These are phyloP conservation scores for Pocillopora meandrina DNA, from an alignment of 92 coral and sea anemone genomes.

Conservation along the genomic window DNA sequence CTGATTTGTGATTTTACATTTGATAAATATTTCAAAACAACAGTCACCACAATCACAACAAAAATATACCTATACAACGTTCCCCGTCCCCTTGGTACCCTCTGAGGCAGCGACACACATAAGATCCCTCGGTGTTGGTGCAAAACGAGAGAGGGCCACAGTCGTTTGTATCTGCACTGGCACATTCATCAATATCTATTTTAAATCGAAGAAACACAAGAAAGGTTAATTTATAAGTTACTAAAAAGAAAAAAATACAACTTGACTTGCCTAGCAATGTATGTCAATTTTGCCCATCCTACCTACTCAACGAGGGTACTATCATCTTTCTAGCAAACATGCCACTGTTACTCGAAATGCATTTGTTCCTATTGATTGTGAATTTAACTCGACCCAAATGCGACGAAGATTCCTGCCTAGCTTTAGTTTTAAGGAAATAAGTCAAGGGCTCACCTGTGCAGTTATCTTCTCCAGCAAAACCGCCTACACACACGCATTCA, in stretches of 20 bases:
- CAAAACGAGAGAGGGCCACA: conserved; percentile 44
- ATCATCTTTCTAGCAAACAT: too few relatives aligned
- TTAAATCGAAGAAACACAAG: not conserved
- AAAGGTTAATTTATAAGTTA: not conserved
- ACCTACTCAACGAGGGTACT: too few relatives aligned
- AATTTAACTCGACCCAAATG: too few relatives aligned
- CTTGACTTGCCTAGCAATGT: too few relatives aligned
- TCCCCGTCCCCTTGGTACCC: conserved; percentile 55
- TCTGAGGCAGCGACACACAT: conserved; percentile 38
- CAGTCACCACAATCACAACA: not conserved
- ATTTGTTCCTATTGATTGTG: too few relatives aligned
- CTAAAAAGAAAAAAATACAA: not conserved
- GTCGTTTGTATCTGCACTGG: conserved; percentile 17
- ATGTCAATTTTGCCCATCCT: too few relatives aligned
- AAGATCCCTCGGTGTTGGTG: conserved; percentile 49
- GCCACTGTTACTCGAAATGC: too few relatives aligned
- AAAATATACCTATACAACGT: conserved; percentile 36
- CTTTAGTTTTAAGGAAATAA: too few relatives aligned
- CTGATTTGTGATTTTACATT: too few relatives aligned
- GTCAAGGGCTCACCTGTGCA: conserved; percentile 31
- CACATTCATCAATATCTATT: conserved; percentile 51
- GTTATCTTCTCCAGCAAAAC: conserved; percentile 47
- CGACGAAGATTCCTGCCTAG: too few relatives aligned
- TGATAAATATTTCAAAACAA: not conserved
- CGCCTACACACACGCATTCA: conserved; percentile 39